Base-by-base conservation (phyloP, 2,888 invertebrate species). In the Drosophila koepferae region DNA sequence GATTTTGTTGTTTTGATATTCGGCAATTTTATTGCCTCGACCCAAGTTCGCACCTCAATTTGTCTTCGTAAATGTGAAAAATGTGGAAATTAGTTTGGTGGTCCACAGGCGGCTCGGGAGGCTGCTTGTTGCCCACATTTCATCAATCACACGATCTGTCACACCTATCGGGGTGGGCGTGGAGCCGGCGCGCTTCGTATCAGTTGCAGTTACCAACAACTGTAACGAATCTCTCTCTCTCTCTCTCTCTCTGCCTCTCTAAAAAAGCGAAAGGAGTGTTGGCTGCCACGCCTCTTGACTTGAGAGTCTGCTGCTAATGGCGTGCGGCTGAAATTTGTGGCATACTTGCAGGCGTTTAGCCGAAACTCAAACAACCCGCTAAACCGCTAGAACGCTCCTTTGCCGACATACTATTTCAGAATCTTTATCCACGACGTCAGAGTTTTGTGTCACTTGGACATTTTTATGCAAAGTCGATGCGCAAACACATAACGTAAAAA, bases 41-140 rank as follows among this genome's bases (percentile, higher is more conserved):
- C 92, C 91, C 89, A 90, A 90, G 92, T 92, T 92, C 90, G 92
- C 91, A 91, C 91, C 91, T 91, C 91, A 92, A 91, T 91, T 91
- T 91, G 91, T 92, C 91, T 92, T 92, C 91, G 91, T 82, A 91
- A 91, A 91, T 91, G 92, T 86, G 92, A 91, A 91, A 91, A 92
- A 91, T 91, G 92, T 91, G 92, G 92, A 92, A 91, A 92, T 91
- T 91, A 92, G 91, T 86, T 86, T 91, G 77, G 74, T 77, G 86
- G 81, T 77, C 80, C 75, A 56, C 64, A 60, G 44, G 44, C 55
- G 14, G 67, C 20, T 3, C 41, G 44, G 44, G 44, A 34, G 58
- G 16, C 58, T 6, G n/a, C 28, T 54, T 28, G 20, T 53, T 48
- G 72, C 65, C 56, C 62, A 77, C 78, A 81, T 91, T 91, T 90